A percentile compares a stretch with the other conserved stretches of the same genome.
These are phyloP conservation scores for Aromia moschata DNA, from an alignment of 2,888 invertebrate species.

Conservation along the genomic window DNA sequence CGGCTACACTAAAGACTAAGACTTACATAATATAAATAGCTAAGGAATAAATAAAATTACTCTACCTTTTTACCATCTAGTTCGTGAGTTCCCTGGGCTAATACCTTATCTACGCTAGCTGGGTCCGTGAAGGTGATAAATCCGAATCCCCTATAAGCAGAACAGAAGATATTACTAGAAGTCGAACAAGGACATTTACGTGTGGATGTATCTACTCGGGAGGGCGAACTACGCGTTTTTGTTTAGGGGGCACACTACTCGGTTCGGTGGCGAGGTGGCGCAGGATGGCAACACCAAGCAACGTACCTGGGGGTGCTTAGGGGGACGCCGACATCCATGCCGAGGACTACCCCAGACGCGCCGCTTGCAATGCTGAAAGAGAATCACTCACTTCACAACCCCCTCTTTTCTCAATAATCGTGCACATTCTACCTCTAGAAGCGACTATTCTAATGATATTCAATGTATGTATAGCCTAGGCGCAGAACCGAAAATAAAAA, in stretches of 20 bases:
- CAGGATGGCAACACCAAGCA: slow-evolving; percentile 47
- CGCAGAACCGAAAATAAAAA: slow-evolving; percentile 8
- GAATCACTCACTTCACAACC: slow-evolving; percentile 64
- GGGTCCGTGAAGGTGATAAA: slow-evolving; percentile 99
- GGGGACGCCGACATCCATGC: slow-evolving; percentile 65
- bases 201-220: slow-evolving; percentile 31
- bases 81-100: slow-evolving; percentile 98
- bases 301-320: slow-evolving; percentile 68
- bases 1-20: too few relatives aligned
- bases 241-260: slow-evolving; percentile 30
- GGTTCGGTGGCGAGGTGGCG: slow-evolving; percentile 28
- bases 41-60: background rate
- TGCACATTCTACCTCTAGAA: slow-evolving; percentile 60
- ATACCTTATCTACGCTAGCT: slow-evolving; percentile 98
- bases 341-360: slow-evolving; percentile 60
- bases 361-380: slow-evolving; percentile 66
- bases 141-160: slow-evolving; percentile 93
- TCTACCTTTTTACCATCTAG: slow-evolving; percentile 99
- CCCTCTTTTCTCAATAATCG: slow-evolving; percentile 60
- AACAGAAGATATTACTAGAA: slow-evolving; percentile 58
- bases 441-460: slow-evolving; percentile 34
- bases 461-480: background rate
- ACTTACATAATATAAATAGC: too few relatives aligned
- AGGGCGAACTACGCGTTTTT: slow-evolving; percentile 28
- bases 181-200: slow-evolving; percentile 26